Base-by-base conservation (phyloP, 2,113 vertebrate species). In the Cynopterus brachyotis region DNA sequence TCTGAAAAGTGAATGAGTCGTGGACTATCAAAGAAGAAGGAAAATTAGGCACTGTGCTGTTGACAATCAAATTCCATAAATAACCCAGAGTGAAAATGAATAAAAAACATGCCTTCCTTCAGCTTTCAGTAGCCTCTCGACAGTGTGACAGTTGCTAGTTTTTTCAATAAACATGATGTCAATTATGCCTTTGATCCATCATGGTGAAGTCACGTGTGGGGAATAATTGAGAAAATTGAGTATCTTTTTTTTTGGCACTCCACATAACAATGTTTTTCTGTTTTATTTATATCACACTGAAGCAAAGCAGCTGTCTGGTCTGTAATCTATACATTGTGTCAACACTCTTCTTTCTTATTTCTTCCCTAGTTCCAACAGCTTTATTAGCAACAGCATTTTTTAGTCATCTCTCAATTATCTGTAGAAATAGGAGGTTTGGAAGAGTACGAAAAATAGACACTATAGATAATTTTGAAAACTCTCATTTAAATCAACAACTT, bases 91-190 rank as follows among this genome's bases (percentile, higher is more conserved):
- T 95, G 92, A 97, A 98, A 98, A 98, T 95, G 92, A 98, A 98
- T 98, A 92, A 97, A 97, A 98, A 96, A 12, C 96, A 97, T 88
- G 97, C 96, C 97, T 98, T 97, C 91, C 86, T 96, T 75, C 87
- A 96, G 96, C 96, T 98, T 97, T 97, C 97, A 98, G 97, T 98
- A 98, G 97, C 97, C 97, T 96, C 96, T 96, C 87, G 40, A 97
- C 94, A 97, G 97, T 95, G 93, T 96, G 98, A 97, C 89, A 98
- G 97, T 98, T 98, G 97, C 95, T 98, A 94, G 78, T 98, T 98
- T 98, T 97, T 97, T 98, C 96, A 96, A 96, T 96, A 98, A 98
- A 98, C 97, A 98, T 97, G 92, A 98, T 98, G 98, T 98, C 98
- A 98, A 89, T 98, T 98, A 98, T 93, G 91, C 76, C 93, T 98